Evolutionary conservation across 2,888 invertebrate genomes (phyloP).

Genomic region (Cerceris rybyensis): DNA sequence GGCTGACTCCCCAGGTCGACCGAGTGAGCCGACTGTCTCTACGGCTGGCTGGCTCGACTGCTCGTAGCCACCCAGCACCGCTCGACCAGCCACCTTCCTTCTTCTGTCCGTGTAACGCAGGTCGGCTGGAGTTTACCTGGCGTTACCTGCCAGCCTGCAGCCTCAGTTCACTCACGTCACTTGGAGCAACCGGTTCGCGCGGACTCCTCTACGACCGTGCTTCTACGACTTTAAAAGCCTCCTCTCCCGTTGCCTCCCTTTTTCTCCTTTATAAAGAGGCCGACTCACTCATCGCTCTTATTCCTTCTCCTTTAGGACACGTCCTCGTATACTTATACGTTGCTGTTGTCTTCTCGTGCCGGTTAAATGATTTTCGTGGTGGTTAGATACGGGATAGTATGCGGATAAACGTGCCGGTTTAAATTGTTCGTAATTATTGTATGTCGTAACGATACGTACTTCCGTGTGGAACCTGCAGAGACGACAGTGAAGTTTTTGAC

Average conservation of each 20-base stretch:
- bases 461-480: conserved; percentile 31
- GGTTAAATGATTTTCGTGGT: too few relatives aligned
- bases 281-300: conserved; percentile 48
- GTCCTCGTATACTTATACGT: conserved; percentile 1
- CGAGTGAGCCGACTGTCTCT: conserved; percentile 72
- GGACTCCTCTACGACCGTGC: conserved; percentile 59
- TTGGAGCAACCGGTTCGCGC: conserved; percentile 80
- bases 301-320: conserved; percentile 13
- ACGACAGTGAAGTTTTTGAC: conserved; percentile 56
- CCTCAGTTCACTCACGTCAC: conserved; percentile 82
- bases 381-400: too few relatives aligned
- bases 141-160: conserved; percentile 79
- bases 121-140: conserved; percentile 80
- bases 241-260: conserved; percentile 35
- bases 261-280: conserved; percentile 43
- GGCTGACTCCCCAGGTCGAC: conserved; percentile 69
- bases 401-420: too few relatives aligned
- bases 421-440: neutral
- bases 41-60: conserved; percentile 72
- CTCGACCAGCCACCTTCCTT: conserved; percentile 65
- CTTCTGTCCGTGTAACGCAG: conserved; percentile 67
- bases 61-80: conserved; percentile 58
- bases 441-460: neutral
- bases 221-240: conserved; percentile 66
- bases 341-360: neutral